Conservation (phyloP, 2,113 vertebrate species). For the Otocyon megalotis region DNA sequence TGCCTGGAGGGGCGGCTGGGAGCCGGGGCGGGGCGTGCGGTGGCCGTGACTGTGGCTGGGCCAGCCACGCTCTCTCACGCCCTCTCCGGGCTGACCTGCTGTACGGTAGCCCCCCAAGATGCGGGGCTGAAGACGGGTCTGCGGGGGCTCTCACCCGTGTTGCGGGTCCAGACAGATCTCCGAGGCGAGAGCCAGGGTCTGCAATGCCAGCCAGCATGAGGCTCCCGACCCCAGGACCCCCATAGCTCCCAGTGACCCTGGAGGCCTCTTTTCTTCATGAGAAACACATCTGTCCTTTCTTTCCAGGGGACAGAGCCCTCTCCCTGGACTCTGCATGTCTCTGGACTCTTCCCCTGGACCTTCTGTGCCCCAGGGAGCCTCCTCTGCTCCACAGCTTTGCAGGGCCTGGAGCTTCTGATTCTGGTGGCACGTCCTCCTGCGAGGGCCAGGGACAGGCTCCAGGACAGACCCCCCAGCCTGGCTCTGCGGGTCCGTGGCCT, state of each 20-base stretch:
- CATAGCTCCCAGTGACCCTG: not conserved
- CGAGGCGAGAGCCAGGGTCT: not conserved
- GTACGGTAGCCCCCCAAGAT: not conserved
- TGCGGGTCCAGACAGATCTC: not conserved
- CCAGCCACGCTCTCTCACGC: fast-evolving
- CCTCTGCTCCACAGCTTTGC: fast-evolving
- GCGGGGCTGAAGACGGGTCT: not conserved
- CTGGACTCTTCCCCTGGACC: not conserved
- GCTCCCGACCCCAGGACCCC: not conserved
- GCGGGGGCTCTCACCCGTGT: too few species aligned
- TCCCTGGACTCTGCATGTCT: not conserved
- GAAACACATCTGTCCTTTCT: not conserved
- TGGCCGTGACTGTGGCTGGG: not conserved
- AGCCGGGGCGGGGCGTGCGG: not conserved
- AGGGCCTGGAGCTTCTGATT: not conserved
- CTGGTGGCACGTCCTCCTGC: fast-evolving
- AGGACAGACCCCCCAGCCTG: not conserved
- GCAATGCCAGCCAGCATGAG: not conserved
- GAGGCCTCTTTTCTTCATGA: not conserved
- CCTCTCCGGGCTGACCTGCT: not conserved
- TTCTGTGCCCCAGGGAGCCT: not conserved
- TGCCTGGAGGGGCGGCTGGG: not conserved
- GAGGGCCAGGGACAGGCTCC: not conserved
- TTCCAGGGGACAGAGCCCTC: not conserved
- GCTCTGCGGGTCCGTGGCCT: not conserved